These are phyloP conservation scores for Pherbina coryleti DNA, from an alignment of 2,888 invertebrate genomes.

Conservation along the genomic window DNA sequence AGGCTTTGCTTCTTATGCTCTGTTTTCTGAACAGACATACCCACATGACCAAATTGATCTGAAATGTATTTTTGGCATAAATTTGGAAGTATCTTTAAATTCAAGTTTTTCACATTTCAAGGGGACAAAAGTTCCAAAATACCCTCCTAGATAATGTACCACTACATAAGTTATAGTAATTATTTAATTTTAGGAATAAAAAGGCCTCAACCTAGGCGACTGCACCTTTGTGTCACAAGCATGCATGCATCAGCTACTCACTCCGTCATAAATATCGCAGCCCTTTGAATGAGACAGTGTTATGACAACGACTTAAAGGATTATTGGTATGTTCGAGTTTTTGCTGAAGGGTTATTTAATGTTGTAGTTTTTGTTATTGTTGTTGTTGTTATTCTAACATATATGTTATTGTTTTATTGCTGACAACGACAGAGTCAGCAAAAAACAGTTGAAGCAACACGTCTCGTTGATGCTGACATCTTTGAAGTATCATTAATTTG, in stretches of 20 bases:
- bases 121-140: too few relatives aligned
- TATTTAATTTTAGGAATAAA: not conserved
- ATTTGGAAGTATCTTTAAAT: too few relatives aligned
- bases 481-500: slow-evolving; percentile 5
- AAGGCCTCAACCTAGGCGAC: not conserved
- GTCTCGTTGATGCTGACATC: not conserved
- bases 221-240: not conserved
- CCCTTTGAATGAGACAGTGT: not conserved
- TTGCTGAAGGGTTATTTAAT: not conserved
- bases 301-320: not conserved
- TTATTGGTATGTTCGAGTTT: not conserved
- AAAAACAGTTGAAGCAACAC: slow-evolving; percentile 9
- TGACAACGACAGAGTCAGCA: slow-evolving; percentile 8
- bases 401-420: not conserved
- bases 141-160: too few relatives aligned
- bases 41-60: too few relatives aligned
- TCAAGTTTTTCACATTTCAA: too few relatives aligned
- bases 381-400: not conserved
- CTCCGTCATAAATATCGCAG: not conserved
- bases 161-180: not conserved
- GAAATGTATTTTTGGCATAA: too few relatives aligned
- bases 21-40: too few relatives aligned
- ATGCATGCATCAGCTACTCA: not conserved
- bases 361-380: not conserved
- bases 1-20: too few relatives aligned